These are phyloP conservation scores for Sardinella longiceps DNA, from an alignment of 2,797 vertebrate genomes.

Conservation along the genomic window DNA sequence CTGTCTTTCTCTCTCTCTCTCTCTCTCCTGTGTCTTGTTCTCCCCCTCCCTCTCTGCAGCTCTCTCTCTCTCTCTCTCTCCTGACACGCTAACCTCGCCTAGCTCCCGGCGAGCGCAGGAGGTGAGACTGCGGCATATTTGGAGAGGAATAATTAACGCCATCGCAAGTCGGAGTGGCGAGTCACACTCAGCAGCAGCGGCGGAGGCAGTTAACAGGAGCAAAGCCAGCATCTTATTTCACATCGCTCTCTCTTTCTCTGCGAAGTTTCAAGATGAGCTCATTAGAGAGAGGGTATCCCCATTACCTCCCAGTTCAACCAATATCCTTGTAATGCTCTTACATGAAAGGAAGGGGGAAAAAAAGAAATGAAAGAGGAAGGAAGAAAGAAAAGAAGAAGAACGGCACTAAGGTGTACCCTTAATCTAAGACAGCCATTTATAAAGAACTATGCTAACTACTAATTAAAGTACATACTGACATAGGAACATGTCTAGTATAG, in stretches of 20 bases:
- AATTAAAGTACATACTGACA: background rate
- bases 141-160: conserved; percentile 13
- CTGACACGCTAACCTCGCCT: background rate
- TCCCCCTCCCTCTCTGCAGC: background rate
- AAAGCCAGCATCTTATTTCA: background rate
- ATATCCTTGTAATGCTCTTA: background rate
- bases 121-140: conserved; percentile 13
- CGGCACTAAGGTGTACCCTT: too few species aligned
- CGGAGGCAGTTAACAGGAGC: background rate
- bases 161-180: background rate
- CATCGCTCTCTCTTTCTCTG: background rate
- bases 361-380: background rate
- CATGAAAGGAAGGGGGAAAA: background rate
- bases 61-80: background rate
- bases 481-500: background rate
- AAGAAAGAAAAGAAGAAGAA: too few species aligned
- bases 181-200: background rate
- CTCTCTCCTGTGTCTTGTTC: too few species aligned
- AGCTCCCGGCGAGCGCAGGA: background rate
- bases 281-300: background rate
- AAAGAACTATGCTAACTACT: too few species aligned
- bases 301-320: background rate
- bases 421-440: too few species aligned
- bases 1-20: conserved; percentile 14
- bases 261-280: background rate